phyloP scores from a whole-genome alignment of 2,797 vertebrate species.

The Fundulus diaphanus region DNA sequence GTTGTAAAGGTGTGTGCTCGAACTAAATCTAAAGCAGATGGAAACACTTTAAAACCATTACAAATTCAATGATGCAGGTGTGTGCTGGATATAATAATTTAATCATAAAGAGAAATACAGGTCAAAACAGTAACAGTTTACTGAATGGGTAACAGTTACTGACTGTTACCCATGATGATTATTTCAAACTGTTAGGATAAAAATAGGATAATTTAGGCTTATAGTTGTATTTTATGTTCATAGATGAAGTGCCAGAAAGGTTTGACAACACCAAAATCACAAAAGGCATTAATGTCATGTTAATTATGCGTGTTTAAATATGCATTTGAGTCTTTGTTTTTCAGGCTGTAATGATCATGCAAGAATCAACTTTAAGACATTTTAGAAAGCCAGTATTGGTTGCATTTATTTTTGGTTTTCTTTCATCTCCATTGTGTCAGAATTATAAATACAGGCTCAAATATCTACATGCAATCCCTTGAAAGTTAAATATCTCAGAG shows the following conservation, averaged over 20 bases:
- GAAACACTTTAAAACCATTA: slow-evolving; percentile 34
- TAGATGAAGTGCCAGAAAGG: neutral
- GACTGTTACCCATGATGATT: neutral
- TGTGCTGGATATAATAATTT: slow-evolving; percentile 14
- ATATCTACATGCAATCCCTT: neutral
- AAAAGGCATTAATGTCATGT: neutral
- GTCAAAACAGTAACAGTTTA: slow-evolving; percentile 16
- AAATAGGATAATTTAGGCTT: neutral
- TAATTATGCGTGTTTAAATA: neutral
- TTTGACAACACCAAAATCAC: neutral
- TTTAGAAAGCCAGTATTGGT: neutral
- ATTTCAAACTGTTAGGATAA: neutral
- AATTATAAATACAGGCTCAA: neutral
- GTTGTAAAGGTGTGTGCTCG: slow-evolving; percentile 24
- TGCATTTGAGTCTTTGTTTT: neutral
- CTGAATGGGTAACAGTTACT: too few species aligned
- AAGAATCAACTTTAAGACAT: neutral
- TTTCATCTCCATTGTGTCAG: neutral
- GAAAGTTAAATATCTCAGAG: neutral
- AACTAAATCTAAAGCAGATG: slow-evolving; percentile 38
- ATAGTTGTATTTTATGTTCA: neutral
- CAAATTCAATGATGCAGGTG: slow-evolving; percentile 18
- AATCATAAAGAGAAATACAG: slow-evolving; percentile 1
- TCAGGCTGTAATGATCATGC: neutral
- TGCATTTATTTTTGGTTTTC: neutral